Evolutionary conservation across 2,888 invertebrate species (phyloP).

Genomic region (Acanthococcus lagerstroemiae): DNA sequence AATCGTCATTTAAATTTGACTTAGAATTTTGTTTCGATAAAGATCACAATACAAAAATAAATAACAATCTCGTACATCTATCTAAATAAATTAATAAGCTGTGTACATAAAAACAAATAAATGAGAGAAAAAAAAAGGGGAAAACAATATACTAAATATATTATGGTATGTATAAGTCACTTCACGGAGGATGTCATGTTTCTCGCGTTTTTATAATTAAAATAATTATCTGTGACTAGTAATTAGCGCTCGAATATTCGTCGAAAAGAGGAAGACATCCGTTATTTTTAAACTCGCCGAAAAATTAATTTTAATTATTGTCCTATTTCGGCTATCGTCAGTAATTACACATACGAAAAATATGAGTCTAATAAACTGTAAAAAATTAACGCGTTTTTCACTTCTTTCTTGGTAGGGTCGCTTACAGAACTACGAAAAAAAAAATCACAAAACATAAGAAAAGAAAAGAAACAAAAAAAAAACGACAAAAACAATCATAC

Average conservation of each 20-base stretch:
- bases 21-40: conserved; percentile 24
- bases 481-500: neutral
- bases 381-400: too few relatives aligned
- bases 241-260: too few relatives aligned
- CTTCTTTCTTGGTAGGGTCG: too few relatives aligned
- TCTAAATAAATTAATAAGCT: conserved; percentile 26
- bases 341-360: too few relatives aligned
- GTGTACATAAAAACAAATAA: conserved; percentile 19
- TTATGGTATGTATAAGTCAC: conserved; percentile 25
- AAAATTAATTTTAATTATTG: too few relatives aligned
- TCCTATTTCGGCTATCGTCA: too few relatives aligned
- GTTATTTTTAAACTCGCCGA: too few relatives aligned
- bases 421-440: too few relatives aligned
- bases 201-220: too few relatives aligned
- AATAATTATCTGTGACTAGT: too few relatives aligned
- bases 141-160: conserved; percentile 12
- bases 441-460: neutral
- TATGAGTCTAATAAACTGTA: too few relatives aligned
- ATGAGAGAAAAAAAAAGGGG: conserved; percentile 7
- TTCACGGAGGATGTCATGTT: conserved; percentile 19
- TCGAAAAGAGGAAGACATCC: too few relatives aligned
- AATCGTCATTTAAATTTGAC: conserved; percentile 25
- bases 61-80: conserved; percentile 19
- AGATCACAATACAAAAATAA: conserved; percentile 29
- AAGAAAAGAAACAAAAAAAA: neutral